phyloP scores from a whole-genome alignment of 2,888 invertebrate species.

The Thumatha senex region DNA sequence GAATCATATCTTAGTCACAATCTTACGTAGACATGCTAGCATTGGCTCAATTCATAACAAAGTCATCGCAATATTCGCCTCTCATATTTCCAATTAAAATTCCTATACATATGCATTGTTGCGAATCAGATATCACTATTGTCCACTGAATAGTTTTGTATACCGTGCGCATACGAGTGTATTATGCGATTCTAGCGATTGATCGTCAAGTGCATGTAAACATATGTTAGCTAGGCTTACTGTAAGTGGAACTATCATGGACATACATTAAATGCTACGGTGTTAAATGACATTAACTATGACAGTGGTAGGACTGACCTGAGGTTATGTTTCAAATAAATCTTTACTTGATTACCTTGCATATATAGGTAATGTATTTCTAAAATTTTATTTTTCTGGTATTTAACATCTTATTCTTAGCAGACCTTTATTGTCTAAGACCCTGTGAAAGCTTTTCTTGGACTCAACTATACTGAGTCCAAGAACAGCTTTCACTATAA shows the following conservation, averaged over 20 bases:
- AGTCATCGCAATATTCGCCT: constrained; percentile 48
- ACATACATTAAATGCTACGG: background rate
- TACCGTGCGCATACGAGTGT: constrained; percentile 48
- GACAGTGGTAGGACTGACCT: too few relatives aligned
- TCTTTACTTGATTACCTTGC: too few relatives aligned
- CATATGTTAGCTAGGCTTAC: constrained; percentile 36
- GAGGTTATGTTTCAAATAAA: too few relatives aligned
- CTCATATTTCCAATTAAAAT: constrained; percentile 80
- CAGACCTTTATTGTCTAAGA: too few relatives aligned
- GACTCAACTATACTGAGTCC: too few relatives aligned
- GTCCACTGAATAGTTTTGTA: constrained; percentile 67
- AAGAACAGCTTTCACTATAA: too few relatives aligned
- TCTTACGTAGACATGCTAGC: constrained; percentile 52
- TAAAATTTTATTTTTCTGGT: too few relatives aligned
- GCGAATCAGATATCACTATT: constrained; percentile 78
- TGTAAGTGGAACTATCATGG: constrained; percentile 11
- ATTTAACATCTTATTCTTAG: too few relatives aligned
- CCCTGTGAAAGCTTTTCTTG: too few relatives aligned
- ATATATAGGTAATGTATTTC: too few relatives aligned
- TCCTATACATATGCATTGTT: constrained; percentile 71
- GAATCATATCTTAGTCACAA: constrained; percentile 45
- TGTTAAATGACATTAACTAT: background rate
- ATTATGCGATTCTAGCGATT: constrained; percentile 65
- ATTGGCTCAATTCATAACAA: constrained; percentile 59
- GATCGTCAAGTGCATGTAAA: constrained; percentile 55